Base-by-base conservation (phyloP, 2,113 vertebrate genomes). In the Neofelis nebulosa region DNA sequence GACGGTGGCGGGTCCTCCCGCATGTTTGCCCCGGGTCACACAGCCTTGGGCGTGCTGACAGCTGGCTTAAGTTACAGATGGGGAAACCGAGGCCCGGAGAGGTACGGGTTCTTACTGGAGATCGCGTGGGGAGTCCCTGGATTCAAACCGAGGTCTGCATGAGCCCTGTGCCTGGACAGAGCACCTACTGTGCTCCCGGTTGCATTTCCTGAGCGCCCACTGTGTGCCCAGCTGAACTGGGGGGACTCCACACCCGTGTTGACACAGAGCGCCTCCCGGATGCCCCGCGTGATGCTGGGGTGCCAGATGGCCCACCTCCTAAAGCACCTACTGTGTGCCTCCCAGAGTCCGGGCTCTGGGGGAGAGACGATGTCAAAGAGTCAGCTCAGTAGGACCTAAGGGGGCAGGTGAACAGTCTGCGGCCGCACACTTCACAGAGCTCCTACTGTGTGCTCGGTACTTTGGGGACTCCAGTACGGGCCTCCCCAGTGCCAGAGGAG, bases 281-380 rank as follows among this genome's bases (percentile, higher is more conserved):
- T 61, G 41, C 19, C 29, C 36, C 18, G 10, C 2, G 3, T 5
- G 13, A 19, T 63, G 55, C 79, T 79, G 55, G 25, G 29, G 80
- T 21, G 16, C 38, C 73, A n/a, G 41, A 45, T 27, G 19, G 1
- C 33, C 18, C 29, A 5, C 14, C 23, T 45, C 12, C 0, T 27
- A 36, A 95, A 36, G 41, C 36, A 57, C 69, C 86, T 83, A 61
- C 38, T 95, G 2, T 85, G 92, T 41, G 38, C 45, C 36, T 79
- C 27, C 31, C 12, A 38, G 9, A 25, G 0, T 25, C 4, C 0
- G 0, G 38, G 0, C 38, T 61, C 9, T 15, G 63, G 63, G 11
- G 5, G 1, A 31, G 80, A 80, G n/a, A 65, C 38, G 45, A 29
- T 8, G 71, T 11, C 0, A 7, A 18, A 13, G 52, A 21, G 2